These are phyloP conservation scores for Zosterops pallidus DNA, from an alignment of 2,113 vertebrate genomes.

Conservation along the genomic window DNA sequence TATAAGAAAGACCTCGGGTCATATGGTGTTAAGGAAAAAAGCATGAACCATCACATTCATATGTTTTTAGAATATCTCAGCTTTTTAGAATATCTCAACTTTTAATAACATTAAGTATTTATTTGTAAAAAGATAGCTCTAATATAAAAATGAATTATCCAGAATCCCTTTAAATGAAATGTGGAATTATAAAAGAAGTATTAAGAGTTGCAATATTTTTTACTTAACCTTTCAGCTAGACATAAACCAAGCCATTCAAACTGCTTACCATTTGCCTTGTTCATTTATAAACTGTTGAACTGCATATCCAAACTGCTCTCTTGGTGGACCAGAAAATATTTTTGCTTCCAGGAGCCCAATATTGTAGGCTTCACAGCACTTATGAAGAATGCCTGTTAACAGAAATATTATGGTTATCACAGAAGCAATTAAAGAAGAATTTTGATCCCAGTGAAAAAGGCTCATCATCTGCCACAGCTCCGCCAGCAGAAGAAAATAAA, in stretches of 20 bases:
- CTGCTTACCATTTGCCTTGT: constrained; percentile 87
- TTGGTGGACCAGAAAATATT: constrained; percentile 81
- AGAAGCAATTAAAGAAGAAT: constrained; percentile 37
- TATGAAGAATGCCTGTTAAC: constrained; percentile 70
- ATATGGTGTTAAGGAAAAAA: neutral
- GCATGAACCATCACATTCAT: neutral
- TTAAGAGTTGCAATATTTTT: neutral
- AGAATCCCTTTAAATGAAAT: neutral
- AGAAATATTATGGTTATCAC: constrained; percentile 47
- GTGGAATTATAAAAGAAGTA: neutral
- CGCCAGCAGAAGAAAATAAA: neutral
- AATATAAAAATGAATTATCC: neutral
- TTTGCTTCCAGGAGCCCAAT: constrained; percentile 82
- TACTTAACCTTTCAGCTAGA: neutral
- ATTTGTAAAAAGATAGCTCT: neutral
- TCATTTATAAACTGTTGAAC: constrained; percentile 84
- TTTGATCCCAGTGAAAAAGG: neutral
- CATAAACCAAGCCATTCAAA: neutral
- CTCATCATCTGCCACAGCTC: neutral
- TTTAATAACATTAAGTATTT: neutral
- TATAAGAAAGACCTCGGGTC: neutral
- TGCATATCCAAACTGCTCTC: constrained; percentile 87
- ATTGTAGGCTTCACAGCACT: constrained; percentile 81
- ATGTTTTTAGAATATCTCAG: neutral
- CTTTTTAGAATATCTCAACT: neutral